A percentile compares a stretch with the other conserved stretches of the same genome.
These are phyloP conservation scores for Casuarius casuarius DNA, from an alignment of 2,113 vertebrate species.

Conservation along the genomic window DNA sequence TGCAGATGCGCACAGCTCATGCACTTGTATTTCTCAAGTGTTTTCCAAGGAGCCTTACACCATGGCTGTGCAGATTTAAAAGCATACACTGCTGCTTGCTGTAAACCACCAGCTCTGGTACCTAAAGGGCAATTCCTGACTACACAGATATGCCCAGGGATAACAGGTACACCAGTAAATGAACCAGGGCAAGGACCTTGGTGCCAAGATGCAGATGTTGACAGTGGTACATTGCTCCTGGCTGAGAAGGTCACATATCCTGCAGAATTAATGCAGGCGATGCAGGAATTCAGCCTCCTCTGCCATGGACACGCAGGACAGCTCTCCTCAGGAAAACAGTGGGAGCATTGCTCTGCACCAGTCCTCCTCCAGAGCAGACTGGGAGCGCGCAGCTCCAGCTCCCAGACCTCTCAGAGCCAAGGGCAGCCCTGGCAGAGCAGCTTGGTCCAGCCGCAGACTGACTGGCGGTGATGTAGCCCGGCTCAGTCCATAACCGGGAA, in stretches of 20 bases:
- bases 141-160: background rate
- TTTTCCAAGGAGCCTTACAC: background rate
- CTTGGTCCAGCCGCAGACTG: background rate
- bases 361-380: too few relatives aligned
- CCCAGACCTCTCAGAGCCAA: background rate
- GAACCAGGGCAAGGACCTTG: background rate
- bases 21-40: background rate
- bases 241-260: background rate
- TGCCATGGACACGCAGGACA: too few relatives aligned
- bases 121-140: background rate
- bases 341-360: too few relatives aligned
- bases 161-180: background rate
- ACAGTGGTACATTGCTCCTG: background rate
- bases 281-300: background rate
- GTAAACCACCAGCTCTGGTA: background rate
- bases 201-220: background rate
- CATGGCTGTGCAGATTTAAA: background rate
- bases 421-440: background rate
- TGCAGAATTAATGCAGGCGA: background rate
- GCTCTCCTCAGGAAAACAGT: too few relatives aligned
- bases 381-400: too few relatives aligned
- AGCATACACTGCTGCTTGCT: background rate
- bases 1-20: too few relatives aligned
- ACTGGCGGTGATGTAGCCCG: background rate
- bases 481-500: background rate